Percentiles rank a stretch among this genome's conserved stretches.
phyloP scores from a whole-genome alignment of 2,888 invertebrate genomes.

The Agrotis exclamationis region DNA sequence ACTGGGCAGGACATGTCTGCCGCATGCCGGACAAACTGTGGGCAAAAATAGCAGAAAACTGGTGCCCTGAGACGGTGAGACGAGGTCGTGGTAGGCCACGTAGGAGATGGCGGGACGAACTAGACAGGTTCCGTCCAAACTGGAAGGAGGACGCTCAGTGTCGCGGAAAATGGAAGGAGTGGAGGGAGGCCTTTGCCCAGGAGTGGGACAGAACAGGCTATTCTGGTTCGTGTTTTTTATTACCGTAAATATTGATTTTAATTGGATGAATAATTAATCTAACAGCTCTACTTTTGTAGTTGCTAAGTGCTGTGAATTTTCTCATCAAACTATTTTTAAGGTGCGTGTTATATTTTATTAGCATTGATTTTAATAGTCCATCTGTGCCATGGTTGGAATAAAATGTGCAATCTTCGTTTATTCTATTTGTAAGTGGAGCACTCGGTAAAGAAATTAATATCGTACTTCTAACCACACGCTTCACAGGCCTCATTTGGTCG shows the following conservation, averaged over 20 bases:
- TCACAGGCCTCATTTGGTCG: slow-evolving; percentile 47
- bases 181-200: no score
- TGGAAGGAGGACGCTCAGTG: no score
- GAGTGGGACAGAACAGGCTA: no score
- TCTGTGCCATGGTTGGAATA: slow-evolving; percentile 3
- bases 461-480: slow-evolving; percentile 45
- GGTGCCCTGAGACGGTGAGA: no score
- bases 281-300: slow-evolving; percentile 27
- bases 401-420: slow-evolving; percentile 36
- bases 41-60: no score
- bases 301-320: slow-evolving; percentile 37
- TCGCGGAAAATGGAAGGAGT: no score
- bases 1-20: no score
- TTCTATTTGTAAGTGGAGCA: slow-evolving; percentile 28
- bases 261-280: slow-evolving; percentile 37
- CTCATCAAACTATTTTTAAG: slow-evolving; percentile 17
- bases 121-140: no score
- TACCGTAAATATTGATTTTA: slow-evolving; percentile 50
- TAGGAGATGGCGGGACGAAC: no score
- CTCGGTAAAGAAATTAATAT: slow-evolving; percentile 53
- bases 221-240: slow-evolving; percentile 51
- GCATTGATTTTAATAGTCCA: slow-evolving; percentile 5
- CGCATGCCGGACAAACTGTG: no score
- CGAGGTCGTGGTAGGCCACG: no score
- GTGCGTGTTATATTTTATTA: slow-evolving; percentile 5